Evolutionary conservation across 1,140 invertebrate genomes (phyloP), one percentile per base, ranked within the genome.

Genomic region (Caenorhabditis tropicalis): DNA sequence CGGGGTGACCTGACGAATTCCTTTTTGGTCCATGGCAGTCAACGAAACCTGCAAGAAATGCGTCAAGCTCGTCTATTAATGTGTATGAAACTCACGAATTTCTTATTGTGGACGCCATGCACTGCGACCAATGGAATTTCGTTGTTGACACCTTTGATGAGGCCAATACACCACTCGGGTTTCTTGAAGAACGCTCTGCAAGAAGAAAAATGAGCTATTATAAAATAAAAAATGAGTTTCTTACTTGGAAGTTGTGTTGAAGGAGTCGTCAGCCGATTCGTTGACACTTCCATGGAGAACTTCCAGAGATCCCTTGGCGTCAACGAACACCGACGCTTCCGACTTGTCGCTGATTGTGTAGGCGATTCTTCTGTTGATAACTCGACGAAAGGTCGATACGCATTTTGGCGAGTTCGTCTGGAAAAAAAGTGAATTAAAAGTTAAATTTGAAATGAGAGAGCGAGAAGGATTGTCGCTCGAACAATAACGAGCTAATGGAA

Each of bases 131-230:
- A 31, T 9, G 65, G 65, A 24, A 74, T 43, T 2, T 74, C 36
- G n/a, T 74, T 36, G 36, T 33, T 74, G 21, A 74, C 65, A 10
- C 65, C 65, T 43, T 74, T 74, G 21, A 74, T 74, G 15, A 74
- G 36, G 0, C 65, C 65, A 21, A 46, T 19, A 19, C 65, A 74
- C 65, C 65, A 74, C 33, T 74, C 65, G 3, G 65, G 65, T 10
- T 74, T 43, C 65, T 74, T 74, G 65, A 33, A 74, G 29, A 21
- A 46, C 10, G 65, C 65, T 24, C 36, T 74, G 65, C 16, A 70
- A 70, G 0, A 16, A 60, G n/a, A 60, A 31, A 29, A 0, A 21
- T 51, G 9, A 4, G 21, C n/a, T 21, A 1, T 1, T 2, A 2
- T n/a, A 70, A 36, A n/a, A 19, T 19, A n/a, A 0, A 29, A n/a